Evolutionary conservation across 2,113 vertebrate genomes (phyloP).

Genomic region (Paedocypris sp.): DNA sequence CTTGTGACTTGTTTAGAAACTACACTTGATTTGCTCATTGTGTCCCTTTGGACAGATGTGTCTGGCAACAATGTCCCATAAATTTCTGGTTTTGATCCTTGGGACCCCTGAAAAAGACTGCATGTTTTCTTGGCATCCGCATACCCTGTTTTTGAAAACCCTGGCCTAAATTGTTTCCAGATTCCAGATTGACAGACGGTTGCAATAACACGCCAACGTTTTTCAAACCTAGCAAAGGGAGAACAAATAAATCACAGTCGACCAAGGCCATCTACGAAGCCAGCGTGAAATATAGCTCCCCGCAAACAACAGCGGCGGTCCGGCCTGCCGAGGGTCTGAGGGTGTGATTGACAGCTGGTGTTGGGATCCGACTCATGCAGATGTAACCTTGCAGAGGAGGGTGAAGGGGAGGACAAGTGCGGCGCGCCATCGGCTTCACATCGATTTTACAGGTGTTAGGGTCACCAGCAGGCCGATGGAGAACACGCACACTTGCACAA

Average conservation of each 20-base stretch:
- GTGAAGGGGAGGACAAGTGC: conserved; percentile 9
- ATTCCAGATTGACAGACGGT: no score
- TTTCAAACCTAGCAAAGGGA: no score
- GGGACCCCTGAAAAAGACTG: no score
- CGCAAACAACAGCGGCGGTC: neutral
- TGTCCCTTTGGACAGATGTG: no score
- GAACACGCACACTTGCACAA: neutral
- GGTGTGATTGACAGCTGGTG: conserved; percentile 17
- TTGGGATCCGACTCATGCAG: neutral
- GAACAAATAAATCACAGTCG: neutral
- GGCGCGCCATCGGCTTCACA: neutral
- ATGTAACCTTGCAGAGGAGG: neutral
- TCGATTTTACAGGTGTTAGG: conserved; percentile 22
- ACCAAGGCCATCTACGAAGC: neutral
- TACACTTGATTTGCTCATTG: no score
- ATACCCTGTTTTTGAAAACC: no score
- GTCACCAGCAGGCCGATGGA: neutral
- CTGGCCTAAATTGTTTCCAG: no score
- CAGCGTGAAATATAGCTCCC: conserved; percentile 7
- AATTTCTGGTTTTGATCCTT: no score
- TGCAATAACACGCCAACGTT: neutral
- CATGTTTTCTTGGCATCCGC: no score
- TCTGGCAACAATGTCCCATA: no score
- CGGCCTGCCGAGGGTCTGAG: neutral
- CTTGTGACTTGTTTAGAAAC: no score